phyloP scores from a whole-genome alignment of 2,797 vertebrate genomes.

The Tachyglossus aculeatus region DNA sequence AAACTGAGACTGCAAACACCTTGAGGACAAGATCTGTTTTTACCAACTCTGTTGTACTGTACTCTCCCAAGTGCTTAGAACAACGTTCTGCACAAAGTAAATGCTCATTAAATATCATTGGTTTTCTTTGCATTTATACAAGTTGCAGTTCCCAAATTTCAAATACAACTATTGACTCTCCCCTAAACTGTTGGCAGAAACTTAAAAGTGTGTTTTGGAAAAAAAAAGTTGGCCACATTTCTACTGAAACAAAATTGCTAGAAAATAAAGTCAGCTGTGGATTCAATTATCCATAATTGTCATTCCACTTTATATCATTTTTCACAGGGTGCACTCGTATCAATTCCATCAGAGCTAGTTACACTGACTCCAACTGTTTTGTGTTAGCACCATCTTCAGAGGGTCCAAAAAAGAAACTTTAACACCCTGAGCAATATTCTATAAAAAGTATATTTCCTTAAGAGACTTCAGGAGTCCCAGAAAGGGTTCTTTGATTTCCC shows the following conservation, averaged over 20 bases:
- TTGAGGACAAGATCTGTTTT: too few relatives aligned
- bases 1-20: too few relatives aligned
- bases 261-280: neutral
- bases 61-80: too few relatives aligned
- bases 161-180: too few relatives aligned
- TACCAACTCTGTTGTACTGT: too few relatives aligned
- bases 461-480: neutral
- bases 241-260: neutral
- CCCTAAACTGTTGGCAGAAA: too few relatives aligned
- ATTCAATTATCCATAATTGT: conserved; percentile 6
- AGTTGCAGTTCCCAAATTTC: too few relatives aligned
- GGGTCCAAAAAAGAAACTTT: neutral
- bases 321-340: neutral
- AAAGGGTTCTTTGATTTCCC: conserved; percentile 17
- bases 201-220: too few relatives aligned
- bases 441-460: neutral
- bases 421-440: conserved; percentile 15
- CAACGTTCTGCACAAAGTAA: too few relatives aligned
- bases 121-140: too few relatives aligned
- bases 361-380: neutral
- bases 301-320: conserved; percentile 7
- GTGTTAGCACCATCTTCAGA: neutral
- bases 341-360: conserved; percentile 1
- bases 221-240: too few relatives aligned
- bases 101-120: too few relatives aligned